Conservation (phyloP, 1,140 invertebrate species). For the Pinna nobilis region DNA sequence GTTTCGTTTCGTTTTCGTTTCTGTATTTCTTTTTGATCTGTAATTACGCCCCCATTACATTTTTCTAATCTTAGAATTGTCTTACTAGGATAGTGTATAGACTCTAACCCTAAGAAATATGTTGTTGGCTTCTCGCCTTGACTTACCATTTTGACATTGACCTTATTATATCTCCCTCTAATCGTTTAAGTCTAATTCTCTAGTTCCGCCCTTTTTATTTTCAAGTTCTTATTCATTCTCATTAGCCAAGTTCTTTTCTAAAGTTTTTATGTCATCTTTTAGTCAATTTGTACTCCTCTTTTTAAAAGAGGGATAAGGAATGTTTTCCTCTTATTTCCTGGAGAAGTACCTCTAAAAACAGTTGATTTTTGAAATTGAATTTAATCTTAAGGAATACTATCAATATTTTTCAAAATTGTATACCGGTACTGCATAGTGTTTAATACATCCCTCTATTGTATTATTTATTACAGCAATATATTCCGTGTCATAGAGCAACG, state of each 20-base stretch:
- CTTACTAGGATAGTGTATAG: too few relatives aligned
- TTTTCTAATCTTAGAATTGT: too few relatives aligned
- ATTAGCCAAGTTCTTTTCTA: too few relatives aligned
- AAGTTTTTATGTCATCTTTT: conserved; percentile 4
- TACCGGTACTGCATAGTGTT: conserved; percentile 1
- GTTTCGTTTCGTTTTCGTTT: too few relatives aligned
- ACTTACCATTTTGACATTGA: not conserved
- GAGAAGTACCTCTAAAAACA: not conserved
- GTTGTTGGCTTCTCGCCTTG: not conserved
- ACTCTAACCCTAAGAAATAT: too few relatives aligned
- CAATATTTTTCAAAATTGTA: not conserved
- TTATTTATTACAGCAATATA: not conserved
- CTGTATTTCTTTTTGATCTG: too few relatives aligned
- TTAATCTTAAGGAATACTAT: not conserved
- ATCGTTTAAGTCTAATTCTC: not conserved
- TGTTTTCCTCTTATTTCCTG: not conserved
- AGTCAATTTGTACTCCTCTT: not conserved
- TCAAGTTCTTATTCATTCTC: not conserved
- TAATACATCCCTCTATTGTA: not conserved
- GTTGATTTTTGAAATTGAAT: not conserved
- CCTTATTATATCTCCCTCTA: conserved; percentile 1
- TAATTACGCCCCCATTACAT: not conserved
- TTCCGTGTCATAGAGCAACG: conserved; percentile 1
- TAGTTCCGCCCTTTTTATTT: not conserved
- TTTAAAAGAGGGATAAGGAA: not conserved